These are phyloP conservation scores for Eulemur rubriventer DNA, from an alignment of 2,797 vertebrate species.

Conservation along the genomic window DNA sequence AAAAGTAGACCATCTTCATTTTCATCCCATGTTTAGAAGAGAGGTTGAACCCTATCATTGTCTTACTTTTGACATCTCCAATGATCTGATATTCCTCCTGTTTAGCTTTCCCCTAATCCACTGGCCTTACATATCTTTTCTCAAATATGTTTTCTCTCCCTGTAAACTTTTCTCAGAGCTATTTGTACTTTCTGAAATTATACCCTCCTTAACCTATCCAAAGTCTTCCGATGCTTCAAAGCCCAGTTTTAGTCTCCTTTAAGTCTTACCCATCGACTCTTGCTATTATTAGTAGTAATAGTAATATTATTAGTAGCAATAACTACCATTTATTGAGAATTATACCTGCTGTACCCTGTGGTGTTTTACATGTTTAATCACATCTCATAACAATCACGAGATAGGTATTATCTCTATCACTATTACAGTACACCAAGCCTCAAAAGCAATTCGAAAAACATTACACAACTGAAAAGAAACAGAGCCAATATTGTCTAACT, in stretches of 20 bases:
- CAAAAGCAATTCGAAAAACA: slow-evolving; percentile 14
- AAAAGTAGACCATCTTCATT: neutral
- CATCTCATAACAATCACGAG: neutral
- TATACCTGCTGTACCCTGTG: neutral
- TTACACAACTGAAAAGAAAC: neutral
- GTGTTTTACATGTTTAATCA: neutral
- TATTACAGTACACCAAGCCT: neutral
- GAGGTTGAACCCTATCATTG: neutral
- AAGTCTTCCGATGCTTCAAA: slow-evolving; percentile 8
- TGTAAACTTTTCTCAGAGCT: neutral
- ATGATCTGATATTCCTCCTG: neutral
- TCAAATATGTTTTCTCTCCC: neutral
- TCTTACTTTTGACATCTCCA: neutral
- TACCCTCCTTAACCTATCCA: neutral
- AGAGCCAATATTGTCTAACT: neutral
- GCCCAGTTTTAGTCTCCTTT: neutral
- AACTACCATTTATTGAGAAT: neutral
- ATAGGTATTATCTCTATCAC: neutral
- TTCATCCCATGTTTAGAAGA: neutral
- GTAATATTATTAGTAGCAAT: neutral
- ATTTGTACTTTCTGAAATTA: neutral
- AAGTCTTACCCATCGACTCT: neutral
- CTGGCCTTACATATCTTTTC: neutral
- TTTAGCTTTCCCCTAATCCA: neutral
- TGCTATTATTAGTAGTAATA: neutral